Conservation (phyloP, 2,888 invertebrate genomes). For the Agrochola litura region DNA sequence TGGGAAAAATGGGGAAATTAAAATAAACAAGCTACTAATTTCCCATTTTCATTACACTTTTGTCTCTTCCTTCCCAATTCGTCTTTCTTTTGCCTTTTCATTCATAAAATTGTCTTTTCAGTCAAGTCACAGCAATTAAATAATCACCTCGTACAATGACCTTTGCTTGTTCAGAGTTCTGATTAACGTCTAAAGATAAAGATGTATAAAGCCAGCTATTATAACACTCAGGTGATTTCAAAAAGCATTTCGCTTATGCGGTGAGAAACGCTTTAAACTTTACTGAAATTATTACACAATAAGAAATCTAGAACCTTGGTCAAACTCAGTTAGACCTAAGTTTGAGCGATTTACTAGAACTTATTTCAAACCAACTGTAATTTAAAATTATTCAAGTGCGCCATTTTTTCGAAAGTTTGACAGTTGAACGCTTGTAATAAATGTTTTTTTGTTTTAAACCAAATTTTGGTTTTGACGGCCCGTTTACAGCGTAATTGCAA, state of each 20-base stretch:
- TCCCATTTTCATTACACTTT: not conserved
- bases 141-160: not conserved
- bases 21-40: not conserved
- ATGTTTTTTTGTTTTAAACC: constrained; percentile 31
- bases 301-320: constrained; percentile 25
- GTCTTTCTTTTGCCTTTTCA: constrained; percentile 10
- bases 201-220: not conserved
- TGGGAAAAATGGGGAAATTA: too few relatives aligned
- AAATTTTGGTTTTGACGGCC: constrained; percentile 29
- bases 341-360: constrained; percentile 49
- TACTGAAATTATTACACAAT: constrained; percentile 43
- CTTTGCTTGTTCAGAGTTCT: not conserved
- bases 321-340: constrained; percentile 13
- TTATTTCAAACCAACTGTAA: constrained; percentile 30
- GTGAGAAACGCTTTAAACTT: constrained; percentile 36
- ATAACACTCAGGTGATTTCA: constrained; percentile 4
- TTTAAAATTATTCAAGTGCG: constrained; percentile 14
- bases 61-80: constrained; percentile 6
- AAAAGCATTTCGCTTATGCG: constrained; percentile 27
- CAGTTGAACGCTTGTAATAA: constrained; percentile 40
- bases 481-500: constrained; percentile 34
- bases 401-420: constrained; percentile 36
- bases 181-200: not conserved
- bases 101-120: constrained; percentile 12
- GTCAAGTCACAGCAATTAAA: constrained; percentile 18